A percentile compares a stretch with the other conserved stretches of the same genome.
These are phyloP conservation scores for Percina caprodes DNA, from an alignment of 2,113 vertebrate genomes.

Conservation along the genomic window DNA sequence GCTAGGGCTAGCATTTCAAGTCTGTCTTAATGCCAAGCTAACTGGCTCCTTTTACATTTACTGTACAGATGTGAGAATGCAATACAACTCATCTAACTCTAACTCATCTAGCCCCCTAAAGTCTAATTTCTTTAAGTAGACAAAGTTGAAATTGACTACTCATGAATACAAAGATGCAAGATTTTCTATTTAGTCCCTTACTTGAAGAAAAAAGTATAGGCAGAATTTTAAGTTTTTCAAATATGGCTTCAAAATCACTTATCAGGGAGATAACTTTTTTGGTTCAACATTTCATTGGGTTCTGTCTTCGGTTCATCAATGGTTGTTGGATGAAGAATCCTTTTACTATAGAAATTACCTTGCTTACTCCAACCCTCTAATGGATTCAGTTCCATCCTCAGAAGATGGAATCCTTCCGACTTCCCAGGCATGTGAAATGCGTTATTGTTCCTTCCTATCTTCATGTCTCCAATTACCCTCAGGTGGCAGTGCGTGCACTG, in stretches of 20 bases:
- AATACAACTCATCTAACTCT: too few species aligned
- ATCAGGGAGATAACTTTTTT: neutral
- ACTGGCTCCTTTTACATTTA: too few species aligned
- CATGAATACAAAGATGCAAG: neutral
- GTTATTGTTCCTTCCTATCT: neutral
- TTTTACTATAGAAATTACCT: neutral
- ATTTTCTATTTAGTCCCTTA: neutral
- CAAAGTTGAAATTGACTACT: too few species aligned
- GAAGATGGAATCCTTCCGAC: neutral
- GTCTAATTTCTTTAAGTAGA: too few species aligned
- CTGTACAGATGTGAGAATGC: too few species aligned
- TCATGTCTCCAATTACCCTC: constrained; percentile 25
- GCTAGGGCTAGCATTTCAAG: too few species aligned
- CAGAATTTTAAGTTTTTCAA: neutral
- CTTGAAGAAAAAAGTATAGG: too few species aligned
- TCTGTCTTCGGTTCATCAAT: neutral
- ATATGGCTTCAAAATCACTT: neutral
- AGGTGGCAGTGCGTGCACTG: constrained; percentile 10
- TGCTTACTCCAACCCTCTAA: neutral
- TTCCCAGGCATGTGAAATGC: neutral
- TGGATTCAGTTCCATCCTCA: neutral
- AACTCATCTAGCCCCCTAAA: too few species aligned
- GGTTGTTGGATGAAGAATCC: neutral
- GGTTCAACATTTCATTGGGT: neutral
- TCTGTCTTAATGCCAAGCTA: too few species aligned